These are phyloP conservation scores for Clarias macrocephalus DNA, from an alignment of 2,113 vertebrate genomes.

Conservation along the genomic window DNA sequence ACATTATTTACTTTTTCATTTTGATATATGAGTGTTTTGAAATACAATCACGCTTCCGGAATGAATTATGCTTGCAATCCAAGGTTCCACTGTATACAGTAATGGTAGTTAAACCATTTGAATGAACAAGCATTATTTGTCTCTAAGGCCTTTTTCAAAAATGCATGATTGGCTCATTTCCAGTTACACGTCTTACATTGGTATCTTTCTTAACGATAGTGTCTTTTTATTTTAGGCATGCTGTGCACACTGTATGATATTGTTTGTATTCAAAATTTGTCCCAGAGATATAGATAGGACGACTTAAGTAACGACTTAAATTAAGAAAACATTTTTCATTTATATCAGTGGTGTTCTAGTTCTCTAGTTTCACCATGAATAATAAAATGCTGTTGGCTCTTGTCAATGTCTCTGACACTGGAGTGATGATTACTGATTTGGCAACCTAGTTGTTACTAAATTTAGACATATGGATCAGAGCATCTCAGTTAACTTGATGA, in stretches of 20 bases:
- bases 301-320: no score
- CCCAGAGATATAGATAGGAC: not conserved
- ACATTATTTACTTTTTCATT: no score
- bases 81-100: not conserved
- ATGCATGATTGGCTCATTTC: not conserved
- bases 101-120: not conserved
- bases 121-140: not conserved
- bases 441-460: not conserved
- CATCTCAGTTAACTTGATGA: conserved; percentile 24
- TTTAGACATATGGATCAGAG: conserved; percentile 6
- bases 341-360: not conserved
- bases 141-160: not conserved
- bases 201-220: not conserved
- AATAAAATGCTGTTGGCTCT: conserved; percentile 3
- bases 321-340: not conserved
- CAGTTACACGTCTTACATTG: not conserved
- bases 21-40: no score
- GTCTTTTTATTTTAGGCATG: not conserved
- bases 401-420: not conserved
- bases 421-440: conserved; percentile 1
- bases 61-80: no score
- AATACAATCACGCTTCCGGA: no score
- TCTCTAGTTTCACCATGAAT: not conserved
- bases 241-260: no score
- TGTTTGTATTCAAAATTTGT: not conserved